Percentiles rank a stretch among this genome's conserved stretches.
phyloP scores from a whole-genome alignment of 2,797 vertebrate genomes.

The Balearica regulorum region DNA sequence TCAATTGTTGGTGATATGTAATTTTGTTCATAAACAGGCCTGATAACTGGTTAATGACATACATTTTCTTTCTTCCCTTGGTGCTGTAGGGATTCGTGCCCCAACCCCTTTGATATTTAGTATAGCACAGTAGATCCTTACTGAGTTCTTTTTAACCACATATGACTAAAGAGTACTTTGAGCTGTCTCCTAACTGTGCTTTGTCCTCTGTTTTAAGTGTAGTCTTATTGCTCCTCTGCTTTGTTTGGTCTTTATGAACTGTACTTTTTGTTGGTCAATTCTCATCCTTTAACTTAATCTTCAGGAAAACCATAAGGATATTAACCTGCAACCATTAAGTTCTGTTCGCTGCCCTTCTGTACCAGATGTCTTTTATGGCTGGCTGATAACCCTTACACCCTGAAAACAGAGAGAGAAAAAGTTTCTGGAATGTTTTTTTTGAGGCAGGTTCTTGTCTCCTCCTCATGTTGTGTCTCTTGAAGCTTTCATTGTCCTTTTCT shows the following conservation, averaged over 20 bases:
- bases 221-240: not conserved
- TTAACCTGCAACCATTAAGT: not conserved
- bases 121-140: not conserved
- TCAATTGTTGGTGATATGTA: fast-evolving
- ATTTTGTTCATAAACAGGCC: not conserved
- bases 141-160: not conserved
- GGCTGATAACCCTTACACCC: too few species aligned
- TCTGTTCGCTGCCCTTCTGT: not conserved
- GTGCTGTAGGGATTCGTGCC: not conserved
- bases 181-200: not conserved
- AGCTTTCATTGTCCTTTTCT: not conserved
- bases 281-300: not conserved
- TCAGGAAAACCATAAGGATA: not conserved
- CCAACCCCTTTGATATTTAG: not conserved
- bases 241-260: not conserved
- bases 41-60: not conserved
- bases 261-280: not conserved
- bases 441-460: not conserved
- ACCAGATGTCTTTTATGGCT: not conserved
- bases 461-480: not conserved
- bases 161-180: not conserved
- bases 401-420: not conserved
- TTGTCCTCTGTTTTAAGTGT: not conserved
- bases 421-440: not conserved
- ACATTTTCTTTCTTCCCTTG: not conserved